Percentiles rank a stretch among this genome's conserved stretches.
Conservation (phyloP, 2,797 vertebrate species). For the Periparus ater region DNA sequence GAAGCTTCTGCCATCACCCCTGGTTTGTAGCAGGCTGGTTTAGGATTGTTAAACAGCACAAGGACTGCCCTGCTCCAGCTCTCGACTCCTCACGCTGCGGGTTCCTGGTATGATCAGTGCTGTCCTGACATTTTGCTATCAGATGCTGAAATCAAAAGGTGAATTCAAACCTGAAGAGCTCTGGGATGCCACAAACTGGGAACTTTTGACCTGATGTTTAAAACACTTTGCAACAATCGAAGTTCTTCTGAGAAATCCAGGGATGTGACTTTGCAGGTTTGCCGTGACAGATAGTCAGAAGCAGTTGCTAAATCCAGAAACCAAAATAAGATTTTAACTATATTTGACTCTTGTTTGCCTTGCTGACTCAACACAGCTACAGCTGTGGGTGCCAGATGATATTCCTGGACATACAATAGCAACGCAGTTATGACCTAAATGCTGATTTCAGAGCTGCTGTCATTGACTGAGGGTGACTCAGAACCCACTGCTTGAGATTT, state of each 20-base stretch:
- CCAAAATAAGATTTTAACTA: not conserved
- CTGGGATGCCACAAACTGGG: not conserved
- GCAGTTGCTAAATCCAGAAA: not conserved
- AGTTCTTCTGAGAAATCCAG: not conserved
- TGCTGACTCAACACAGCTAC: conserved; percentile 28
- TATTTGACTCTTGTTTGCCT: not conserved
- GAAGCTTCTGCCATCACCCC: not conserved
- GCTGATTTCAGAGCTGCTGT: not conserved
- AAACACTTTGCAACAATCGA: not conserved
- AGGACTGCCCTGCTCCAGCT: too few species aligned
- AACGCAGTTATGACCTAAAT: conserved; percentile 12
- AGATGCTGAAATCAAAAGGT: not conserved
- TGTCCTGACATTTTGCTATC: not conserved
- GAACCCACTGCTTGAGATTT: not conserved
- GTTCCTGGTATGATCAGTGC: not conserved
- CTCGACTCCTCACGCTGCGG: not conserved
- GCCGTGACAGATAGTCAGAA: not conserved
- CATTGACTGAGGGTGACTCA: conserved; percentile 5
- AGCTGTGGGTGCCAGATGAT: not conserved
- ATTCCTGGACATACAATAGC: not conserved
- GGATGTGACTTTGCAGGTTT: not conserved
- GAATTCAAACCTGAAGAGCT: not conserved
- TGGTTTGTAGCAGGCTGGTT: not conserved
- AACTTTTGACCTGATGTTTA: not conserved
- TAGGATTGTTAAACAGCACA: not conserved